Percentiles rank a stretch among this genome's conserved stretches.
These are phyloP conservation scores for Fopius arisanus DNA, from an alignment of 1,140 invertebrate species.

Conservation along the genomic window DNA sequence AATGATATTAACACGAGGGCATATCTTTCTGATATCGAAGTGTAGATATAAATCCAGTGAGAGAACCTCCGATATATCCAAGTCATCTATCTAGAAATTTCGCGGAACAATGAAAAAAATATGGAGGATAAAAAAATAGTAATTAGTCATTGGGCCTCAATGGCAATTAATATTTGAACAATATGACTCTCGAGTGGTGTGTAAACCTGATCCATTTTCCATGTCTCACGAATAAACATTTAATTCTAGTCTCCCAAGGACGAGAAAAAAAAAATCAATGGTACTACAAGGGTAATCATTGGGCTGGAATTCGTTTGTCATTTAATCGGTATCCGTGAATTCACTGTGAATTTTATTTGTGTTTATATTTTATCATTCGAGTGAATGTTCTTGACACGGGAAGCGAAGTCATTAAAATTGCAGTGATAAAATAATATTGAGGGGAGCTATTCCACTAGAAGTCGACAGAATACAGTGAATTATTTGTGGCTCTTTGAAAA, in stretches of 20 bases:
- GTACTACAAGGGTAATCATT: background rate
- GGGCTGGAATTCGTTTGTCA: too few species aligned
- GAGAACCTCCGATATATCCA: background rate
- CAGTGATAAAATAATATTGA: too few species aligned
- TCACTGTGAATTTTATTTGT: too few species aligned
- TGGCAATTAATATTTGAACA: background rate
- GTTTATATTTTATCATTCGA: too few species aligned
- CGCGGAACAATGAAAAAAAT: background rate
- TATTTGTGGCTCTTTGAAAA: too few species aligned
- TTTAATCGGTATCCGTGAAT: too few species aligned
- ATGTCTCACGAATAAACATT: background rate
- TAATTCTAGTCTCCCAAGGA: background rate
- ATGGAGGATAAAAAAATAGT: background rate
- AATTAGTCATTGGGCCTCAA: background rate
- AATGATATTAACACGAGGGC: background rate
- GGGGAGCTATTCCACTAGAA: too few species aligned
- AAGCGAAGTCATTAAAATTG: too few species aligned
- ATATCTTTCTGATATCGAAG: background rate
- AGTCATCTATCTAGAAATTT: background rate
- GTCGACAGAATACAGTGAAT: too few species aligned
- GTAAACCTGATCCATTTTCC: background rate
- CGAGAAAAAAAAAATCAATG: background rate
- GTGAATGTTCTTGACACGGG: too few species aligned
- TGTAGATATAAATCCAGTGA: background rate
- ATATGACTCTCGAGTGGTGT: background rate